These are phyloP conservation scores for Anoplopoma fimbria DNA, from an alignment of 2,113 vertebrate species.

Conservation along the genomic window DNA sequence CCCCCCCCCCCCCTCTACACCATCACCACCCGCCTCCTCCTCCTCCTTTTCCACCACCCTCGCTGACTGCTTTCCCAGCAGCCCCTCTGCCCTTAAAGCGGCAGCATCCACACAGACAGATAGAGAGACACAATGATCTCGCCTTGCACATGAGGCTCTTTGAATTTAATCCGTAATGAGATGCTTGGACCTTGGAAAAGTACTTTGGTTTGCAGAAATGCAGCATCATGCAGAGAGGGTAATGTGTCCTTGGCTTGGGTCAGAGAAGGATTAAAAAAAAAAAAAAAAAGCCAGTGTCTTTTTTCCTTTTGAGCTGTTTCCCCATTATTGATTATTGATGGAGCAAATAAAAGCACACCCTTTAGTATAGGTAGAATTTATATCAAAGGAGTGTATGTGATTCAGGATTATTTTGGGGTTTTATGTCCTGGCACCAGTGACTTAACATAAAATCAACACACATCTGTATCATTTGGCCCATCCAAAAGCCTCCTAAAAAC, in stretches of 20 bases:
- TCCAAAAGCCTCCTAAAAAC: constrained; percentile 41
- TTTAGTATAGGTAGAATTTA: not conserved
- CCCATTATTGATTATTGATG: not conserved
- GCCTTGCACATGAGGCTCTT: constrained; percentile 29
- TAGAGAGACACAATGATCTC: constrained; percentile 7
- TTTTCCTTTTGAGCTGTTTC: not conserved
- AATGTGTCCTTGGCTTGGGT: constrained; percentile 43
- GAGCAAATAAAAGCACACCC: not conserved
- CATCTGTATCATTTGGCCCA: constrained; percentile 44
- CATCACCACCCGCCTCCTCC: constrained; percentile 18
- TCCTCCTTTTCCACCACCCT: constrained; percentile 70
- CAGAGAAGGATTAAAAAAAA: constrained; percentile 17
- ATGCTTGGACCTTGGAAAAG: constrained; percentile 54
- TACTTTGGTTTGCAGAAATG: constrained; percentile 45
- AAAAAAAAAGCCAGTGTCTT: not conserved
- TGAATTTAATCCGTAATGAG: constrained; percentile 56
- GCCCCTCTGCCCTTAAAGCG: constrained; percentile 79
- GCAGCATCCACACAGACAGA: constrained; percentile 46
- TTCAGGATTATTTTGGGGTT: constrained; percentile 10
- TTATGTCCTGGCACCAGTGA: constrained; percentile 19
- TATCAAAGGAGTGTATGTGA: not conserved
- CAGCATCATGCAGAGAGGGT: constrained; percentile 58
- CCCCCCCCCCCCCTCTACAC: not conserved
- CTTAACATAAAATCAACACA: constrained; percentile 44
- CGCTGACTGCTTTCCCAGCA: constrained; percentile 79